Base-by-base conservation (phyloP, 2,888 invertebrate genomes). In the Drosophila nr. perissopoda region DNA sequence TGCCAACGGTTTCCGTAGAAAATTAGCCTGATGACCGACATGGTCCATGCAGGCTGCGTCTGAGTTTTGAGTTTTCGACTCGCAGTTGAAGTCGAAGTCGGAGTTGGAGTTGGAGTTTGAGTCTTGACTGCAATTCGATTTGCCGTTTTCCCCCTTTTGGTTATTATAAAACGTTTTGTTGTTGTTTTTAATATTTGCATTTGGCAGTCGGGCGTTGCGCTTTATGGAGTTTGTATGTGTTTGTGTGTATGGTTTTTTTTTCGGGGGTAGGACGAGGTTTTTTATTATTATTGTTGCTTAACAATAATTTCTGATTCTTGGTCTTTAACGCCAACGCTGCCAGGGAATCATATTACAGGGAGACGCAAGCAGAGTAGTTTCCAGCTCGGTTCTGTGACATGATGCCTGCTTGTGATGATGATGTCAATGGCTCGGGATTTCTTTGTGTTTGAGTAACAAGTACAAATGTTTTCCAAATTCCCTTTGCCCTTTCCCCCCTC, bases 221-320 rank as follows among this genome's bases (percentile, higher is more conserved):
- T 89, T 86, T 85, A 85, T 89, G 90, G 74, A 58, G 54, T 59
- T 21, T 33, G 31, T 46, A 16, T 46, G 25, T 46, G 16, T 46
- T 42, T 42, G 42, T 42, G 42, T 21, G 42, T 21, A 21, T 42
- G 40, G 25, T 46, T 48, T 64, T 61, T 69, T 71, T 85, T 88
- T 88, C 68, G 84, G 88, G 74, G 71, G 73, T 84, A 68, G 73
- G 61, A 73, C 63, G 70, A 68, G 51, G 70, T 82, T 80, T 76
- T 77, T 53, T 54, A 27, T 85, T 85, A 77, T 84, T 89, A 83
- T 82, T 85, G 85, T 89, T 74, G 85, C 89, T 88, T 82, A 89
- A 89, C 89, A 85, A 88, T 82, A 71, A 88, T 88, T 85, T 84
- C 78, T 84, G 88, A 88, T 85, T 89, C 85, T 88, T 84, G 75